Evolutionary conservation across 2,113 vertebrate species (phyloP).

Genomic region (Pantherophis guttatus): DNA sequence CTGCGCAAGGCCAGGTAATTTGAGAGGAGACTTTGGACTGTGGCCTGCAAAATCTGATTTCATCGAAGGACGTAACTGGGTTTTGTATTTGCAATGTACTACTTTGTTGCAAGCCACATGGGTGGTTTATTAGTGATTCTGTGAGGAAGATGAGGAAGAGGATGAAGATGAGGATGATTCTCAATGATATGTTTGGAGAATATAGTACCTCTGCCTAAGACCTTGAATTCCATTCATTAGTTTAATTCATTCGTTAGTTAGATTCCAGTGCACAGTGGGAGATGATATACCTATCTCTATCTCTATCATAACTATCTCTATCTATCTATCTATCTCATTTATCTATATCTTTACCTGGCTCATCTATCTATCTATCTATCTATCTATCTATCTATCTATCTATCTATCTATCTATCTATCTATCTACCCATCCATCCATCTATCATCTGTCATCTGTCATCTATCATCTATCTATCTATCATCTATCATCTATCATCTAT

Average conservation of each 20-base stretch:
- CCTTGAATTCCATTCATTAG: background rate
- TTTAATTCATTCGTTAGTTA: background rate
- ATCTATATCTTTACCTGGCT: too few species aligned
- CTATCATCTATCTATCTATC: too few species aligned
- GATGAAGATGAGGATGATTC: background rate
- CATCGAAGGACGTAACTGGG: background rate
- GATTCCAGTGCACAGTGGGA: background rate
- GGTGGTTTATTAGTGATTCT: background rate
- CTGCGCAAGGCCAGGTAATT: slow-evolving; percentile 83
- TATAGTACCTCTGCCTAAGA: background rate
- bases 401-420: too few species aligned
- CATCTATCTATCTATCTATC: too few species aligned
- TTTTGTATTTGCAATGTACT: background rate
- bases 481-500: too few species aligned
- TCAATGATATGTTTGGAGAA: background rate
- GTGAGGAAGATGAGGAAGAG: background rate
- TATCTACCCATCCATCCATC: too few species aligned
- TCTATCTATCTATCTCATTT: background rate
- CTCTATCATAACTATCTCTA: background rate
- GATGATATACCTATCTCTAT: background rate
- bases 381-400: background rate
- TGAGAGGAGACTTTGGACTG: background rate
- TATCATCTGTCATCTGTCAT: too few species aligned
- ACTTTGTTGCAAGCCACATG: background rate
- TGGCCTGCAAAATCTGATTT: background rate